Percentiles rank a stretch among this genome's conserved stretches.
These are phyloP conservation scores for Phenganax stokvisi DNA, from an alignment of 92 coral and sea anemone species.

Conservation along the genomic window DNA sequence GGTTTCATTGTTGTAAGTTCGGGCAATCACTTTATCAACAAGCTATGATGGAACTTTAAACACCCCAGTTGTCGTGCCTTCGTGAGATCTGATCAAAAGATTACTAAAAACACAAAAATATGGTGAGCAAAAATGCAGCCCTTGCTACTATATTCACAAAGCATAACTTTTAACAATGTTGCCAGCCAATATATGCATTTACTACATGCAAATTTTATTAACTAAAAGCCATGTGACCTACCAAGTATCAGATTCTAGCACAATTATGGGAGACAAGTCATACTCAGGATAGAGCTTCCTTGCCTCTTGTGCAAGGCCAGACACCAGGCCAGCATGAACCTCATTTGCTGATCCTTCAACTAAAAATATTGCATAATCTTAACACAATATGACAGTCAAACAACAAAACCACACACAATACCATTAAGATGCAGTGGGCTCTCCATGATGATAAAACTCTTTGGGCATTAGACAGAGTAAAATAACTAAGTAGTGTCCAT, in stretches of 20 bases:
- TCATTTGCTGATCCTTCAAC: constrained; percentile 78
- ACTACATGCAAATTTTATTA: no score
- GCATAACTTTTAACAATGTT: no score
- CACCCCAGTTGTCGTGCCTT: constrained; percentile 65
- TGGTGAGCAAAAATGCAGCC: background rate
- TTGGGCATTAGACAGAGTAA: no score
- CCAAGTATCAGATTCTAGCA: constrained; percentile 97
- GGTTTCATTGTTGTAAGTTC: background rate
- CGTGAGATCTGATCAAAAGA: constrained; percentile 66
- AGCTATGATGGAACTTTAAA: constrained; percentile 86
- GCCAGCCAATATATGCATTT: no score
- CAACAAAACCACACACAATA: background rate
- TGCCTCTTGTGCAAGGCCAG: constrained; percentile 71
- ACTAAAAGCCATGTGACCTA: constrained; percentile 24
- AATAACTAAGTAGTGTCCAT: no score
- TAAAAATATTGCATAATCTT: background rate
- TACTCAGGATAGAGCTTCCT: constrained; percentile 71
- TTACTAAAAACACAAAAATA: constrained; percentile 55
- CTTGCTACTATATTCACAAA: no score
- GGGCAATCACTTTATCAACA: background rate
- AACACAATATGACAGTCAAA: background rate
- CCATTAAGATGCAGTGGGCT: no score
- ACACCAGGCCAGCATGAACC: constrained; percentile 68
- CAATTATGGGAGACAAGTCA: constrained; percentile 69
- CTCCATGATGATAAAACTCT: no score